Evolutionary conservation across 2,888 invertebrate genomes (phyloP).

Genomic region (Clepsis dumicolana): DNA sequence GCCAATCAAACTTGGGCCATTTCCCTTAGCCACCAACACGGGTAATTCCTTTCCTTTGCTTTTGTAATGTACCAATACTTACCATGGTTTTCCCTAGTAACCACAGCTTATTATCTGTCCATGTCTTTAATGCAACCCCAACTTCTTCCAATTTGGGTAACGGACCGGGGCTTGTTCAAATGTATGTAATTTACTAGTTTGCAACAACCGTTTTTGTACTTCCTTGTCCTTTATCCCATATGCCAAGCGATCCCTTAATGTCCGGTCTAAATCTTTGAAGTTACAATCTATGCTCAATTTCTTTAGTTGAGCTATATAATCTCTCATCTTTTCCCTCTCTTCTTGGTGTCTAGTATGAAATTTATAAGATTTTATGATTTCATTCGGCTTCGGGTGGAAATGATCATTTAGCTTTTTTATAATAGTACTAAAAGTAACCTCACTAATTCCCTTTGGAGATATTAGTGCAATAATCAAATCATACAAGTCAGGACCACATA

Average conservation of each 20-base stretch:
- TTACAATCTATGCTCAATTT: not conserved
- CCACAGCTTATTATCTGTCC: not conserved
- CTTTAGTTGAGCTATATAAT: not conserved
- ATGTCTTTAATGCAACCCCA: not conserved
- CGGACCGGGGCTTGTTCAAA: not conserved
- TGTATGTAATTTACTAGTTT: no score
- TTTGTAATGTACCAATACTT: not conserved
- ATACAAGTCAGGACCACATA: no score
- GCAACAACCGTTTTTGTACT: not conserved
- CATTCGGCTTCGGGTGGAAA: no score
- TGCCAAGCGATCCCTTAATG: conserved; percentile 26
- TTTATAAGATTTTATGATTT: no score
- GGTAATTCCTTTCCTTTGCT: no score
- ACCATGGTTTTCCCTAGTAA: not conserved
- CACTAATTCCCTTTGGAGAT: no score
- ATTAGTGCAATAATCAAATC: no score
- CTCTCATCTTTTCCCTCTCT: conserved; percentile 22
- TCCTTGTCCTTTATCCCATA: not conserved
- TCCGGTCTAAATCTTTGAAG: no score
- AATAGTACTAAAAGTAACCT: no score
- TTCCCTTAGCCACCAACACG: not conserved
- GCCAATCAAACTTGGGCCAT: not conserved
- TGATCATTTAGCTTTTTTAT: no score
- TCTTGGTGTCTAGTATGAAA: conserved; percentile 17
- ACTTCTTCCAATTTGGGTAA: not conserved